Evolutionary conservation across 2,888 invertebrate genomes (phyloP), one percentile per base, ranked within the genome.

Genomic region (Dasysyrphus albostriatus): DNA sequence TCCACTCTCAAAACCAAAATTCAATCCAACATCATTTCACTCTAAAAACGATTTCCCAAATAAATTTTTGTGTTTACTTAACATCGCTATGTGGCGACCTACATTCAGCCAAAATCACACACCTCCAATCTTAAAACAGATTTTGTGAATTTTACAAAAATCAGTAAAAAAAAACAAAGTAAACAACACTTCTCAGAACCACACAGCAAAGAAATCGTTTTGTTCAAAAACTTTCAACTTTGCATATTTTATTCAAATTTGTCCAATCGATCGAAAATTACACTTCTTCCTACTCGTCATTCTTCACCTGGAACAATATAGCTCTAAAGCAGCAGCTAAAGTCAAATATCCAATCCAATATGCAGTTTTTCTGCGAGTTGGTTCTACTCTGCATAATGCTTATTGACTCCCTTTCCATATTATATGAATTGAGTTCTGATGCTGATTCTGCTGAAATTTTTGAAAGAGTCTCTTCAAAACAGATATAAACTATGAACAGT

Each of bases 181-280:
- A 29, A 37, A 58, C 34, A 67, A 77, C 59, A 65, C 29, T 79
- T 75, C 75, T 51, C 70, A 75, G 75, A 80, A 83, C 37, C 47
- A 61, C 19, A 37, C 24, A 42, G 24, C n/a, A 39, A 58, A 37
- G 34, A 34, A 39, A 24, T 39, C 3, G 7, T 77, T 85, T 77
- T 69, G 76, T 73, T 67, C 54, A 47, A 73, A 73, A 77, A 81
- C 2, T 63, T 59, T 73, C 29, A 56, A 72, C 42, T 58, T 77
- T 77, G 82, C 82, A 85, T 85, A 85, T 85, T 82, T 85, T 85
- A 85, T 85, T 85, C 85, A 85, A 85, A 85, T 85, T 85, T 85
- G 82, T 82, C 82, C 81, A 85, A 85, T 85, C 85, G 82, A 85
- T 85, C 85, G 85, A 81, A 85, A 85, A 82, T 85, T 85, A 85